Evolutionary conservation across 1,140 invertebrate genomes (phyloP), one percentile per base, ranked within the genome.

Genomic region (Leptinotarsa undecemlineata): DNA sequence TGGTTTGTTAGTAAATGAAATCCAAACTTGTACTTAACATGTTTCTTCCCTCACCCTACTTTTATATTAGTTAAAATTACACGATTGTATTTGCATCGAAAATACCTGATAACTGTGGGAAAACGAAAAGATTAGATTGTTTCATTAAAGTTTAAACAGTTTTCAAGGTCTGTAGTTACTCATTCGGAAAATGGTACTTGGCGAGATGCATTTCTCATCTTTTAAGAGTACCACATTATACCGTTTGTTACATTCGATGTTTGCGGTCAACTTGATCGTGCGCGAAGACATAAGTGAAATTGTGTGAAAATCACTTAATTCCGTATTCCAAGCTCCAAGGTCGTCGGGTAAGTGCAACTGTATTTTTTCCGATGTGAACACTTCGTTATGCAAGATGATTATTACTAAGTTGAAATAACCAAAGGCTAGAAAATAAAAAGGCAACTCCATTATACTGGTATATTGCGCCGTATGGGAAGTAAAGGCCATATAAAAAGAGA

Each of bases 131-230:
- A 64, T 64, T 15, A 64, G 26, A 64, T 4, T 20, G 63, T 21
- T 21, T 19, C 20, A 64, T 20, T 64, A 3, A 64, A n/a, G 20
- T 20, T 33, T 8, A 64, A 64, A 64, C 63, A 33, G 13, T 64
- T 21, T 64, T 64, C 63, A 33, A 23, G 63, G 63, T 64, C 14
- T 20, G 63, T 11, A 20, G 14, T 64, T 64, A 64, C 63, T 64
- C 63, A 64, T 64, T 64, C 63, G 63, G 20, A 33, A 64, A 64
- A 64, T 64, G 63, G 20, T 64, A 64, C 63, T 64, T 64, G 20
- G 63, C 63, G 20, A 64, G 63, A 64, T 64, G 63, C 14, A 20
- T 64, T 33, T 64, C 63, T 64, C 63, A 64, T 64, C 63, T 64
- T 20, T 42, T 64, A 20, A 64, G 15, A 33, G 20, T 64, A 33